Evolutionary conservation across 1,140 invertebrate genomes (phyloP).

Genomic region (Pachyrhynchus sulphureomaculatus): DNA sequence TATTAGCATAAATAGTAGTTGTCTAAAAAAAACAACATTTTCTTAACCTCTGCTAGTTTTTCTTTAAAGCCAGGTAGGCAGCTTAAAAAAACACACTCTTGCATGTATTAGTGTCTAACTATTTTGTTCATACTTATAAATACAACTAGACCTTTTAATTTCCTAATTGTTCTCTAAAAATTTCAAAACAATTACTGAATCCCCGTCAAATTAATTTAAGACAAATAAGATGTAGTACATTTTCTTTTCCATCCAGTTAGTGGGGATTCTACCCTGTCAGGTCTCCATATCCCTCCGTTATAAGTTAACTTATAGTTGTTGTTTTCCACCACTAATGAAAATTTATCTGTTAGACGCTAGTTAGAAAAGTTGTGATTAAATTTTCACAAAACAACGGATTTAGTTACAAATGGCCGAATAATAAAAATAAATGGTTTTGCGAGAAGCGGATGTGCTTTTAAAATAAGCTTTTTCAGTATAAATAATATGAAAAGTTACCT

Average conservation of each 20-base stretch:
- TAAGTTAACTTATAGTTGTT: slow-evolving; percentile 19
- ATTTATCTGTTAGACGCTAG: slow-evolving; percentile 20
- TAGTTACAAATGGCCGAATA: slow-evolving; percentile 17
- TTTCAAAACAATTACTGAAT: background rate
- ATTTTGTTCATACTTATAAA: too few relatives aligned
- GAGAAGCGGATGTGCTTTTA: background rate
- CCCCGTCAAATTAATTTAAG: slow-evolving; percentile 13
- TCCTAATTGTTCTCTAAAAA: background rate
- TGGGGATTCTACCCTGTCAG: slow-evolving; percentile 15
- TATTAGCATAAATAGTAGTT: too few relatives aligned
- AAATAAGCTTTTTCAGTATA: background rate
- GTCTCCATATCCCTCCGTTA: slow-evolving; percentile 4
- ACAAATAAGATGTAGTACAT: slow-evolving; percentile 6
- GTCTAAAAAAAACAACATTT: too few relatives aligned
- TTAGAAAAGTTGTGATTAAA: slow-evolving; percentile 32
- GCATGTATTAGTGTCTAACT: too few relatives aligned
- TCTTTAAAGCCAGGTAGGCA: too few relatives aligned
- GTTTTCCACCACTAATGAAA: slow-evolving; percentile 25
- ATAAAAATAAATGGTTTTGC: slow-evolving; percentile 24
- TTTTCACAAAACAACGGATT: slow-evolving; percentile 30
- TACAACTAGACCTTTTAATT: too few relatives aligned
- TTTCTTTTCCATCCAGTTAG: slow-evolving; percentile 3
- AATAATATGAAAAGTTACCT: too few relatives aligned
- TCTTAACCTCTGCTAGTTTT: too few relatives aligned
- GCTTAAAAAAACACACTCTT: too few relatives aligned